These are phyloP conservation scores for Prionailurus viverrinus DNA, from an alignment of 2,113 vertebrate genomes.

Conservation along the genomic window DNA sequence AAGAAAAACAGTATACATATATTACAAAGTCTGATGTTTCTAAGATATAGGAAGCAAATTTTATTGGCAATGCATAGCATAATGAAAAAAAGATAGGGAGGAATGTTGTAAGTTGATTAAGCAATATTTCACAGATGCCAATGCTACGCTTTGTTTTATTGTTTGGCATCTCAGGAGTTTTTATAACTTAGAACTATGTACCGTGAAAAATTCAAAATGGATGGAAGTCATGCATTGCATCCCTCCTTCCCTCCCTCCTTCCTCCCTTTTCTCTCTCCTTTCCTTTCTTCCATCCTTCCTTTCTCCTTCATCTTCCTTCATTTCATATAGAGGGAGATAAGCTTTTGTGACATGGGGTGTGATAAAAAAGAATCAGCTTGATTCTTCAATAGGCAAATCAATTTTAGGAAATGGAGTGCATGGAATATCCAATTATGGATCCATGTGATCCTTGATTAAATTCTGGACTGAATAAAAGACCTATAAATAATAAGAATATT, in stretches of 20 bases:
- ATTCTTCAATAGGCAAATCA: background rate
- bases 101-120: background rate
- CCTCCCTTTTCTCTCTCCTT: background rate
- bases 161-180: background rate
- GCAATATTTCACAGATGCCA: background rate
- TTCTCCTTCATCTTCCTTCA: background rate
- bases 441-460: background rate
- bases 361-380: background rate
- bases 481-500: background rate
- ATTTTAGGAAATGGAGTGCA: background rate
- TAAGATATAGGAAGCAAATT: background rate
- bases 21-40: background rate
- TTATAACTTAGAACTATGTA: background rate
- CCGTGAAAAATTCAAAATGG: background rate
- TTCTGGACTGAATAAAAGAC: background rate
- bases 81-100: background rate
- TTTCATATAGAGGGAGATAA: background rate
- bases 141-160: background rate
- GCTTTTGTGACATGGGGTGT: background rate
- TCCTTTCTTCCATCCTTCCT: background rate
- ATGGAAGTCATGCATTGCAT: background rate
- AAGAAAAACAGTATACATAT: background rate
- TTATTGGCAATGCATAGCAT: background rate
- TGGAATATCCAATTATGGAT: background rate
- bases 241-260: background rate